A percentile compares a stretch with the other conserved stretches of the same genome.
Evolutionary conservation across 2,113 vertebrate species (phyloP).

Genomic region (Meleagris gallopavo): DNA sequence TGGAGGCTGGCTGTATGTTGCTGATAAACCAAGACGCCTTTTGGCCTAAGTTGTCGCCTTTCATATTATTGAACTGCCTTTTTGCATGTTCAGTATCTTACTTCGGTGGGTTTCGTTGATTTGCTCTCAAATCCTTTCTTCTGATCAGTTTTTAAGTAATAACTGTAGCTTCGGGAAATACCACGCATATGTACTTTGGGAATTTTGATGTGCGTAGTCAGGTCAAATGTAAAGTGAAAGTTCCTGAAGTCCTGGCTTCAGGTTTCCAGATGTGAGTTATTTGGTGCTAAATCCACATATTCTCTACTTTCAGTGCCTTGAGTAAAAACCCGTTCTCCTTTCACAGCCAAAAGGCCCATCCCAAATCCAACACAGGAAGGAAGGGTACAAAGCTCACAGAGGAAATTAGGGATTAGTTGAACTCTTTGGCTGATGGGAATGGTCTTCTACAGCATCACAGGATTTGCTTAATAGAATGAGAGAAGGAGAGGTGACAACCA

Average conservation of each 20-base stretch:
- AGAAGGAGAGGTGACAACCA: not conserved
- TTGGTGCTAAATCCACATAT: not conserved
- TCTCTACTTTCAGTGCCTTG: not conserved
- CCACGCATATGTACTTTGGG: not conserved
- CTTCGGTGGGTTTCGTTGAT: not conserved
- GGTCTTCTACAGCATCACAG: not conserved
- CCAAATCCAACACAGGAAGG: not conserved
- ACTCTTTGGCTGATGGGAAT: not conserved
- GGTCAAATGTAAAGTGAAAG: slow-evolving; percentile 45
- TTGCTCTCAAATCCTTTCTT: slow-evolving; percentile 8
- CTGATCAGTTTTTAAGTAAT: not conserved
- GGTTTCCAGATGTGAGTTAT: slow-evolving; percentile 52
- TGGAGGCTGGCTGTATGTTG: not conserved
- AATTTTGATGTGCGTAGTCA: slow-evolving; percentile 17
- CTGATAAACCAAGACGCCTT: not conserved
- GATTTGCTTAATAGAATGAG: not conserved
- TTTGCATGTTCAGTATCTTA: not conserved
- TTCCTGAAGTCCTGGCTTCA: slow-evolving; percentile 31
- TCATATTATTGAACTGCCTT: not conserved
- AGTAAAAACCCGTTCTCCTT: not conserved
- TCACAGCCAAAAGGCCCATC: not conserved
- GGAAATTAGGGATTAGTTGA: not conserved
- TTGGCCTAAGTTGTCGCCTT: not conserved
- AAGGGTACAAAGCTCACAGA: not conserved
- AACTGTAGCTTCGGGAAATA: slow-evolving; percentile 30